Evolutionary conservation across 2,113 vertebrate genomes (phyloP), one percentile per base, ranked within the genome.

Genomic region (Vidua chalybeata): DNA sequence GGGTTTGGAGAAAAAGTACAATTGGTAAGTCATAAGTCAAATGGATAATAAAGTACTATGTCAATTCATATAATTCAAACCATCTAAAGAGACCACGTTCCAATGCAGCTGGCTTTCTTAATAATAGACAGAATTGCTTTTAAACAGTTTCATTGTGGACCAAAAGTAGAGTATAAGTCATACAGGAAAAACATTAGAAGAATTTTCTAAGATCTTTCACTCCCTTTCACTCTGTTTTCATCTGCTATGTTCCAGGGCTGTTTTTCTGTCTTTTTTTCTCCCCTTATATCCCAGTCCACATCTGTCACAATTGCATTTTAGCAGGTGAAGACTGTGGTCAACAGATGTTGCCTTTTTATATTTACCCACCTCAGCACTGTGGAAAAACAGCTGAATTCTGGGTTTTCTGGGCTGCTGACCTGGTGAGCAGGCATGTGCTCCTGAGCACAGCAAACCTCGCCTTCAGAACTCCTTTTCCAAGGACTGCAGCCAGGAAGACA

Each of bases 251-350:
- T 83, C 31, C 24, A 30, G n/a, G 33, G 35, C 48, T 71, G 21
- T 79, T 87, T 33, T 15, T 83, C 39, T 48, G 24, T 18, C 5
- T 17, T 54, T 14, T 14, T 27, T 48, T 31, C 12, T 43, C 22
- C 26, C 30, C 35, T 35, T 35, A 35, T 35, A 6, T 46, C 39
- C 51, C 33, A 27, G 27, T 56, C 12, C 13, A 12, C 13, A 48
- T 51, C 30, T 86, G 33, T 64, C 23, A 43, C 0, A 4, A 43
- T 33, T 2, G 1, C 8, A 8, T 0, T 0, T 41, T 21, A 19
- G 15, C 19, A 76, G 10, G 26, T 56, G 27, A 87, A 48, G 54
- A 12, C 63, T 59, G 9, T 43, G 64, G 43, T 68, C 13, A 37
- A 18, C 23, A 77, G 35, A 6, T 7, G 6, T 11, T 59, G 33